Evolutionary conservation across 2,113 vertebrate genomes (phyloP), one percentile per base, ranked within the genome.

Genomic region (Vimba vimba): DNA sequence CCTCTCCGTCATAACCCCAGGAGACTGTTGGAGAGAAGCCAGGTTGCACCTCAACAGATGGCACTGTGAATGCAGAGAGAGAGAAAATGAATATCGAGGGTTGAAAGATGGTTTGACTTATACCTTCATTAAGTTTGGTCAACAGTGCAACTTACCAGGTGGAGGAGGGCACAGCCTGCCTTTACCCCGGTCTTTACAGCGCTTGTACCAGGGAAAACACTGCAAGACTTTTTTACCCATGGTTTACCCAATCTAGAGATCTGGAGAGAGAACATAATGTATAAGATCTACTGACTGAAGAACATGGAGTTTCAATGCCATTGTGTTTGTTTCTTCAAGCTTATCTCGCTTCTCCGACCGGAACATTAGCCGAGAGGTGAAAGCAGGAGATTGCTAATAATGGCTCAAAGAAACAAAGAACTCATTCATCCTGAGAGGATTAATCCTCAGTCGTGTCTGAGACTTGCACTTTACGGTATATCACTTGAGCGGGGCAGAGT

Each of bases 201-300:
- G 92, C 47, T 91, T 85, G 84, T 92, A 93, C 93, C 93, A 94
- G 1, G 91, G 92, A 76, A 94, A 94, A 83, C 94, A 95, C 90
- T 91, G 92, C 62, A 92, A 91, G 62, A 91, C 90, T 87, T 94
- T 94, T 88, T 94, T 92, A 80, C 93, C 94, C 94, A 94, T 95
- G 87, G 83, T 15, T 62, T 36, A 52, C 6, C 19, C 80, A 23
- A 50, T 30, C n/a, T 57, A 64, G 19, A 82, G 82, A 81, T 68
- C 88, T 87, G 86, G 73, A 79, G 23, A 77, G 25, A 82, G 33
- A 47, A 52, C 30, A 45, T 19, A 59, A 33, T 21, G 60, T 69
- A 21, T 21, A 55, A 55, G 64, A 4, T 82, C 30, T 73, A 60
- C n/a, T 39, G 19, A 23, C 33, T 15, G 45, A 33, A 59, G 60